Conservation (phyloP, 1,140 invertebrate species). For the Drosophila simulans region DNA sequence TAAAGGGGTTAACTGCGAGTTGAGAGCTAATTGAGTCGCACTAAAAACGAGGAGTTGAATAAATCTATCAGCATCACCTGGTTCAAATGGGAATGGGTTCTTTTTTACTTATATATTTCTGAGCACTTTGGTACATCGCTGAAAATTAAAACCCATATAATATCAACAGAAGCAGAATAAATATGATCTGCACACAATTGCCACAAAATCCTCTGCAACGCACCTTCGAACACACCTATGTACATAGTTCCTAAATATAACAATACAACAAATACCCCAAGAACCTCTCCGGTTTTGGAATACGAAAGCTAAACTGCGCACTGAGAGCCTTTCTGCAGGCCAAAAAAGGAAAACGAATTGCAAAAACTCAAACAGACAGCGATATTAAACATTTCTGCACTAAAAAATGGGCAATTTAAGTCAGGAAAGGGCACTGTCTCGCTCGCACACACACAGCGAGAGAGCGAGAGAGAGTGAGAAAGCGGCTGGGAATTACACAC, state of each 20-base stretch:
- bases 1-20: slow-evolving; percentile 34
- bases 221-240: slow-evolving; percentile 1
- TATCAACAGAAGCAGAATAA: too few species aligned
- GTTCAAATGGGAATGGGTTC: too few species aligned
- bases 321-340: slow-evolving; percentile 38
- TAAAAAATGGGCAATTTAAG: slow-evolving; percentile 76
- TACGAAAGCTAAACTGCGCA: slow-evolving; percentile 32
- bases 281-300: slow-evolving; percentile 2
- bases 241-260: neutral
- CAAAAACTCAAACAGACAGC: slow-evolving; percentile 50
- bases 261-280: neutral
- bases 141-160: too few species aligned
- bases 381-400: slow-evolving; percentile 79
- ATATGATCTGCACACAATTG: too few species aligned
- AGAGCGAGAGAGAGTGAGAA: slow-evolving; percentile 26
- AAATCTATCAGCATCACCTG: slow-evolving; percentile 5
- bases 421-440: slow-evolving; percentile 31
- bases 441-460: slow-evolving; percentile 33
- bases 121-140: too few species aligned
- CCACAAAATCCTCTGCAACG: neutral
- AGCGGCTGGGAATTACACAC: slow-evolving; percentile 61
- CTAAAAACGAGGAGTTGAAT: slow-evolving; percentile 34
- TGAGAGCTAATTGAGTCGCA: slow-evolving; percentile 43
- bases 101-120: too few species aligned
- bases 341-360: slow-evolving; percentile 19